phyloP scores from a whole-genome alignment of 2,113 vertebrate genomes.

The Ochotona princeps region DNA sequence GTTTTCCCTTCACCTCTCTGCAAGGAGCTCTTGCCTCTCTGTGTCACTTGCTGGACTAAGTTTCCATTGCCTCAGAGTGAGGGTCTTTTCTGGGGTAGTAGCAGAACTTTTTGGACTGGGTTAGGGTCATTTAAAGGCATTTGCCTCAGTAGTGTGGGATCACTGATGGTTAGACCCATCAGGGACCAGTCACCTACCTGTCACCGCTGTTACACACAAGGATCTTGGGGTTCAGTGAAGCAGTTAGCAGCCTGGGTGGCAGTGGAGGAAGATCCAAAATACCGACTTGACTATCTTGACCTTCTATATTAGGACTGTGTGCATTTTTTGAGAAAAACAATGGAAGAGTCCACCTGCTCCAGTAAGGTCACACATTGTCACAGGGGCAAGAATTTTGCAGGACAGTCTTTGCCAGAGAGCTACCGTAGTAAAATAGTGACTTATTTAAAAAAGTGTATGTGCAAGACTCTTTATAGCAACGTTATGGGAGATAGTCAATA shows the following conservation, averaged over 20 bases:
- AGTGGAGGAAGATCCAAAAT: background rate
- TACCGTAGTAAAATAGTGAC: background rate
- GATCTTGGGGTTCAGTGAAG: background rate
- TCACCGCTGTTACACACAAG: rapidly evolving
- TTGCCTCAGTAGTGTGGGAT: background rate
- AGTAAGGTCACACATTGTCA: background rate
- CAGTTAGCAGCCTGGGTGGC: background rate
- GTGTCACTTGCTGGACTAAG: constrained; percentile 35
- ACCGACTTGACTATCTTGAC: too few species aligned
- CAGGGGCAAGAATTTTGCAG: background rate
- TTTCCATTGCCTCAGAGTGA: constrained; percentile 42
- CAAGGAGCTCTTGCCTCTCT: background rate
- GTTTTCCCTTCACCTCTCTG: background rate
- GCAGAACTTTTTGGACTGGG: background rate
- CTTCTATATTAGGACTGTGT: background rate
- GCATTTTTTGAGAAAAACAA: background rate
- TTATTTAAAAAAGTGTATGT: background rate
- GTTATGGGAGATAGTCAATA: background rate
- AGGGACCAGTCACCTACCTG: background rate
- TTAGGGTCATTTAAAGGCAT: background rate
- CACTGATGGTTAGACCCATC: background rate
- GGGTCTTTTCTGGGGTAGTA: background rate
- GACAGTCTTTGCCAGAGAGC: background rate
- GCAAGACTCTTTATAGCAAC: background rate
- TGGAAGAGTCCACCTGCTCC: background rate